Evolutionary conservation across 2,113 vertebrate species (phyloP).

Genomic region (Pomatorhinus ruficollis): DNA sequence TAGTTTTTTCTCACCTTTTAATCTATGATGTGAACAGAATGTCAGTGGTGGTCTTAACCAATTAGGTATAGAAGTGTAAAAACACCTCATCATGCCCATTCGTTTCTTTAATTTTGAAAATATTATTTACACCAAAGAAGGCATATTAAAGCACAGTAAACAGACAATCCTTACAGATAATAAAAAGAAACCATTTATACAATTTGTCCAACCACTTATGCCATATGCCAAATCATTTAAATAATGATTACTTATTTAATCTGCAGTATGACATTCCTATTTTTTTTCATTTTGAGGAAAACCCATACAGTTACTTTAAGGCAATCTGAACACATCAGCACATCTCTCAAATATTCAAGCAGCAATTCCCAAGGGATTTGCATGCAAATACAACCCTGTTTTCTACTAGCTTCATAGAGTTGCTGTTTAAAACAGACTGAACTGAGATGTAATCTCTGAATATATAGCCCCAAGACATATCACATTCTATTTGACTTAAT

Average conservation of each 20-base stretch:
- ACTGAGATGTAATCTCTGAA: constrained; percentile 37
- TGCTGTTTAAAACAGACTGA: constrained; percentile 29
- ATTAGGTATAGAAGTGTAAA: background rate
- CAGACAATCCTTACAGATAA: background rate
- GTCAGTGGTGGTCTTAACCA: background rate
- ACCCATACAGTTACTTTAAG: background rate
- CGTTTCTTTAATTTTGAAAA: background rate
- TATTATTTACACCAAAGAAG: background rate
- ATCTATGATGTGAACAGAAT: background rate
- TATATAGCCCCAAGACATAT: constrained; percentile 37
- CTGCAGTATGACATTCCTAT: background rate
- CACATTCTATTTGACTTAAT: constrained; percentile 42
- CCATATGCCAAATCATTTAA: background rate
- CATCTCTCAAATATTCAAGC: background rate
- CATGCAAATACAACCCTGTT: constrained; percentile 38
- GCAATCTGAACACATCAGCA: background rate
- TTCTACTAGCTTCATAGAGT: constrained; percentile 14
- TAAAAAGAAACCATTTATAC: background rate
- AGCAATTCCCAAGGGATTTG: background rate
- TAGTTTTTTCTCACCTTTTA: background rate
- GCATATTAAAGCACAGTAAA: background rate
- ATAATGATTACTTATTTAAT: background rate
- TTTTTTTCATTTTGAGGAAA: background rate
- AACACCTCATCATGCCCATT: background rate
- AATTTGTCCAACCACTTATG: background rate